Evolutionary conservation across 53 echinoderm and acorn worm genomes (phyloP), one percentile per base, ranked within the genome.

Genomic region (Paracentrotus lividus): DNA sequence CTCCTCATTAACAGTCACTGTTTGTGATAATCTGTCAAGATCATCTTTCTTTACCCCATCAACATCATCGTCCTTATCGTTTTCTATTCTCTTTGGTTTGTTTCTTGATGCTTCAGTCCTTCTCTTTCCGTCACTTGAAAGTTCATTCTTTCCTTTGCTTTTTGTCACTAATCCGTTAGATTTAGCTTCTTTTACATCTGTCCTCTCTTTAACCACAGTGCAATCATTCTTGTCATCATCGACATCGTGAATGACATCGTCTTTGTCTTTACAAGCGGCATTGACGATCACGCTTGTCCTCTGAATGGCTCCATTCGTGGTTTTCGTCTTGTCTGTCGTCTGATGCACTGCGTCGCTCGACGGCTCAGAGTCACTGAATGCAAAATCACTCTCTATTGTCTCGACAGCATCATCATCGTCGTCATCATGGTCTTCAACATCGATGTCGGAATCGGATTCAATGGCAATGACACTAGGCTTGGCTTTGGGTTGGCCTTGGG

Each of bases 321-420:
- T 16, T 32, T 47, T 77, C 5, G 40, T 78, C 69, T 42, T 72
- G 1, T 9, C 15, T 8, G 47, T 43, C 44, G 81, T 47, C 24
- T 24, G 81, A 21, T 60, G 42, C 24, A 16, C 44, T 16, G 54
- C 57, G 9, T 92, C 92, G 21, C 57, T 58, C 10, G 38, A 24
- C 0, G 23, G 78, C 42, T 92, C 92, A 14, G 92, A 92, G 53
- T 92, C 92, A 58, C 92, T 92, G 92, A 92, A 92, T 5, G 92
- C 92, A 58, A 92, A 92, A 78, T 92, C 92, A 21, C 81, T 64
- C 21, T 96, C 96, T 29, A 96, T 90, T 1, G 93, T 93, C 61
- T 95, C 93, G 10, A 95, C 93, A 16, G 69, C 93, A 69, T 95
- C 96, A n/a, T 95, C 90, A 72, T 94, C 94, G 5, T 95, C 94